phyloP scores from a whole-genome alignment of 2,797 vertebrate species.

The Peromyscus attwateri region DNA sequence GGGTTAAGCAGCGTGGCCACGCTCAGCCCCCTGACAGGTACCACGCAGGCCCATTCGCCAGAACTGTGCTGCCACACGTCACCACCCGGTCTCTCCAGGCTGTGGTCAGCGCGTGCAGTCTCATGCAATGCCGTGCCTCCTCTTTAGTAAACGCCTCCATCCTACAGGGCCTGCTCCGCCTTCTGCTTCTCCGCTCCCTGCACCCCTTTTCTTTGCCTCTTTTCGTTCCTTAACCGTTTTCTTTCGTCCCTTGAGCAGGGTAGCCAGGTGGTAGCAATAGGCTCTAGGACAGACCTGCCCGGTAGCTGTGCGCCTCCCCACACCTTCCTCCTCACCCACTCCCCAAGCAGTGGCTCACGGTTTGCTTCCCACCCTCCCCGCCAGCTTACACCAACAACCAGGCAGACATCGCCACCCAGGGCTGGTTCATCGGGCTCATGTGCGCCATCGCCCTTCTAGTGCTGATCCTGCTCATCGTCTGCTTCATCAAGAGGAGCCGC shows the following conservation, averaged over 20 bases:
- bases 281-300: neutral
- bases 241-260: conserved; percentile 29
- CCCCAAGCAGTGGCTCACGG: neutral
- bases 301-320: neutral
- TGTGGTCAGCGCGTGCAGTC: neutral
- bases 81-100: neutral
- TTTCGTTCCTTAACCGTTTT: conserved; percentile 56
- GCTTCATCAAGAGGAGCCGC: conserved; percentile 99
- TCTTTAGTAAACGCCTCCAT: neutral
- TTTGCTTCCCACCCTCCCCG: conserved; percentile 36
- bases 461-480: conserved; percentile 97
- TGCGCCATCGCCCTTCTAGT: conserved; percentile 98
- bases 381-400: conserved; percentile 97
- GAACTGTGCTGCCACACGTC: neutral
- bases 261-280: neutral
- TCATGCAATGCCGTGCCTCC: neutral
- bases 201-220: conserved; percentile 36
- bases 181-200: conserved; percentile 67
- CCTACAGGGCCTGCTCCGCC: neutral
- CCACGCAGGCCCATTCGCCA: neutral
- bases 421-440: conserved; percentile 99
- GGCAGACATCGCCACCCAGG: conserved; percentile 98
- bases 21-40: neutral
- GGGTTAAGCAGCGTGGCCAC: rapidly evolving
- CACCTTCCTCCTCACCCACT: neutral